A percentile compares a stretch with the other conserved stretches of the same genome.
These are phyloP conservation scores for Cryptomyrus ogoouensis DNA, from an alignment of 2,113 vertebrate species.

Conservation along the genomic window DNA sequence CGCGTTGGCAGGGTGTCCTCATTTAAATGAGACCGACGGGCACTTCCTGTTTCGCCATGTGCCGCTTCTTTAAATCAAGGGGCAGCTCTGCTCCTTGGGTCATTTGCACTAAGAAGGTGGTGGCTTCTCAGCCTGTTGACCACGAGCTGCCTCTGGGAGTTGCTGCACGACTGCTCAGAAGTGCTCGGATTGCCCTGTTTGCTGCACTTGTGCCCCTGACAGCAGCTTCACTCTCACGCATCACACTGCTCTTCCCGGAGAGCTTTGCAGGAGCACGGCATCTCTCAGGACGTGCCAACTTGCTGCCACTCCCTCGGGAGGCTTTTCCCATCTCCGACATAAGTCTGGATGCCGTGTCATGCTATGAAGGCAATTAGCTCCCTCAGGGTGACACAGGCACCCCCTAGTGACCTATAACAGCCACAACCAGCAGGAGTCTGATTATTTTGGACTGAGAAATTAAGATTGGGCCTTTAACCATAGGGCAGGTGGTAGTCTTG, in stretches of 20 bases:
- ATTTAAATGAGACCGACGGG: neutral
- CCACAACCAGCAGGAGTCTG: neutral
- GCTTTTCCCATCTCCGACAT: neutral
- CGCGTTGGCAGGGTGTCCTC: neutral
- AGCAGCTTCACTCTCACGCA: neutral
- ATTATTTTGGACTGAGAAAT: neutral
- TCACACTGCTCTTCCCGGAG: neutral
- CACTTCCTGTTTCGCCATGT: neutral
- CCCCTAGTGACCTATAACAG: neutral
- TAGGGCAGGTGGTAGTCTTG: neutral
- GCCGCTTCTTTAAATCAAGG: neutral
- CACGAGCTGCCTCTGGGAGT: neutral
- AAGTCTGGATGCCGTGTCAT: neutral
- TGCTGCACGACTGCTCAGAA: neutral
- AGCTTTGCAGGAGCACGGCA: neutral
- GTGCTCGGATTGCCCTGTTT: neutral
- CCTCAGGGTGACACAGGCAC: neutral
- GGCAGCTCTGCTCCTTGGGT: neutral
- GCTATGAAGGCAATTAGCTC: neutral
- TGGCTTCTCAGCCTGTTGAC: neutral
- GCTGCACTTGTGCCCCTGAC: neutral
- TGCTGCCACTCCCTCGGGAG: neutral
- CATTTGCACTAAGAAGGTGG: neutral
- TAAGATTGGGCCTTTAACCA: neutral
- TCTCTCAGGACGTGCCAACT: neutral